Evolutionary conservation across 2,113 vertebrate genomes (phyloP).

Genomic region (Caloenas nicobarica): DNA sequence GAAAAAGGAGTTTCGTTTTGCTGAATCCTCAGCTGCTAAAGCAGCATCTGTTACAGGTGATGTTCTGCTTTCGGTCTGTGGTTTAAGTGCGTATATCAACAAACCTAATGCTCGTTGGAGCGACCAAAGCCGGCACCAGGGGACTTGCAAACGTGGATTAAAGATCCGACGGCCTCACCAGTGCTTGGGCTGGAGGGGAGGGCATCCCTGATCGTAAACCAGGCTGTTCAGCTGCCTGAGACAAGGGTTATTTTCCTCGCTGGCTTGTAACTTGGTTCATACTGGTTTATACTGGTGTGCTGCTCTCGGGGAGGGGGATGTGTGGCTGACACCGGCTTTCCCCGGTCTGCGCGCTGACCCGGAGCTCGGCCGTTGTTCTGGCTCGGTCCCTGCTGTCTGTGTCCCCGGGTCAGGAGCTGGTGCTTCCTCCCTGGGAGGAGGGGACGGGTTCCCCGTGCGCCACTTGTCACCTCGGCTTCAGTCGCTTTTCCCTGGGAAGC

Average conservation of each 20-base stretch:
- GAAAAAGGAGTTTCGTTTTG: neutral
- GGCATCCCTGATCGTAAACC: accelerated
- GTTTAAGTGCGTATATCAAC: too few species aligned
- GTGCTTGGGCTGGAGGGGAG: neutral
- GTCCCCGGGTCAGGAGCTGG: neutral
- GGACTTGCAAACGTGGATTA: accelerated
- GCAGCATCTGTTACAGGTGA: neutral
- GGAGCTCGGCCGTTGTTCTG: neutral
- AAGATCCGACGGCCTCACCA: neutral
- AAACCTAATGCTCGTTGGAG: accelerated
- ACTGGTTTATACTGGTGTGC: neutral
- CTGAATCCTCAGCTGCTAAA: neutral
- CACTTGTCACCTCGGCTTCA: accelerated
- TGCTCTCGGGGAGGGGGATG: neutral
- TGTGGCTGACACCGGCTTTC: accelerated
- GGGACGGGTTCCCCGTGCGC: accelerated
- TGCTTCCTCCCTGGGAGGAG: neutral
- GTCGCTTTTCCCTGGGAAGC: neutral
- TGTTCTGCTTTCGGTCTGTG: too few species aligned
- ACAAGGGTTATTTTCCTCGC: neutral
- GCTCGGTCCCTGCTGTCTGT: accelerated
- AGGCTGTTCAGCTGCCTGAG: neutral
- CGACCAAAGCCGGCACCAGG: neutral
- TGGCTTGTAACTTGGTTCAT: neutral
- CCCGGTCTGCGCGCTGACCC: accelerated